Evolutionary conservation across 2,113 vertebrate genomes (phyloP), one percentile per base, ranked within the genome.

Genomic region (Notarius quadriscutis): DNA sequence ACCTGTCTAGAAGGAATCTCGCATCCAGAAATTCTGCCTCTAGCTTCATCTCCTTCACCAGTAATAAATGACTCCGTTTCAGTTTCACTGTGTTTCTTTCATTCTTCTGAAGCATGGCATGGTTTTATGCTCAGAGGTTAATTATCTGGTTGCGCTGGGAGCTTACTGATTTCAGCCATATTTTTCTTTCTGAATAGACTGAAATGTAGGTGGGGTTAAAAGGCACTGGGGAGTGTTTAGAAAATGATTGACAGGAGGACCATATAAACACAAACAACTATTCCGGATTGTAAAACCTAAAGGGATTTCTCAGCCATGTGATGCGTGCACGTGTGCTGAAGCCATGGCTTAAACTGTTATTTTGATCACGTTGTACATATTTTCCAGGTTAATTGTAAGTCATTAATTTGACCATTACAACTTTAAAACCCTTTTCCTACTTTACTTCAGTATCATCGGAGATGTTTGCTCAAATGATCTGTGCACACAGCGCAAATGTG

Each of bases 381-480:
- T 18, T 34, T 30, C 27, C 27, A 7, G 67, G 27, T 34, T 34
- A 71, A 34, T 34, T 20, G 7, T 22, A 74, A 41, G 17, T 51
- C 4, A 48, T 20, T 20, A 1, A 41, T 41, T 41, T 4, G 17
- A 41, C 7, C 10, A 10, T 7, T 51, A 12, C 22, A 77, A 10
- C 20, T 25, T 75, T 75, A 75, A 75, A 75, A 4, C 41, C 30
- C 1, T 9, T 41, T 41, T 48, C 20, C 65, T 30, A 27, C 50
- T 74, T 48, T 25, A 41, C 27, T 72, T 22, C 22, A 62, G 71
- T 25, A 60, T 14, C 57, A 62, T 72, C 22, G 20, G 27, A 62
- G 69, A 75, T 74, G 83, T 60, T 60, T 75, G 22, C 69, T 84
- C 1, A 41, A 20, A 85, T 62, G 57, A 50, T 51, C 53, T 84